These are phyloP conservation scores for Trochalopteron elliotii DNA, from an alignment of 2,113 vertebrate species.

Conservation along the genomic window DNA sequence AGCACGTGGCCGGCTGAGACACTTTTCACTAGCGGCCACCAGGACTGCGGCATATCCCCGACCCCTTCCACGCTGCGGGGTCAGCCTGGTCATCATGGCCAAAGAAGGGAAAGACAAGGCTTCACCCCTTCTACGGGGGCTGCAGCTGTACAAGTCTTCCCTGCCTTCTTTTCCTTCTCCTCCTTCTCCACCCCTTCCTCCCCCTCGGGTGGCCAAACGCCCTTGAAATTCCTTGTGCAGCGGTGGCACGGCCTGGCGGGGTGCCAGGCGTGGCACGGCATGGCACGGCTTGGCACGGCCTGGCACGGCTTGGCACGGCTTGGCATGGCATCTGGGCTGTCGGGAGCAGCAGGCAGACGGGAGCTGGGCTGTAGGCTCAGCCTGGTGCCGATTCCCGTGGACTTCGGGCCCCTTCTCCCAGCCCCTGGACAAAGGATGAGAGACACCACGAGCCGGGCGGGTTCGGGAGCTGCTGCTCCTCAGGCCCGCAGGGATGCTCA, in stretches of 20 bases:
- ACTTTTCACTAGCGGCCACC: background rate
- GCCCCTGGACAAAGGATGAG: no score
- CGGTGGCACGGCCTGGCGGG: background rate
- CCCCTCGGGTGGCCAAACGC: background rate
- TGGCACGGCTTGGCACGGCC: background rate
- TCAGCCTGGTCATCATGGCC: rapidly evolving
- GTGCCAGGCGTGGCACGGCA: background rate
- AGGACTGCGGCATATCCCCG: background rate
- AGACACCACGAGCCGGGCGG: rapidly evolving
- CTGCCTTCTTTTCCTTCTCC: background rate
- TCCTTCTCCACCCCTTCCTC: background rate
- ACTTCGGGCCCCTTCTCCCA: background rate
- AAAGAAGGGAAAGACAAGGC: no score
- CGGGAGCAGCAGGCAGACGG: rapidly evolving
- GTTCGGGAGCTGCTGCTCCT: background rate
- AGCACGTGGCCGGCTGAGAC: background rate
- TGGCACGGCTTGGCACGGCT: background rate
- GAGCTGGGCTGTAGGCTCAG: background rate
- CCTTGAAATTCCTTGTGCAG: background rate
- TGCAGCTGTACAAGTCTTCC: background rate
- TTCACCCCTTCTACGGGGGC: background rate
- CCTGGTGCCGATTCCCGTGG: background rate
- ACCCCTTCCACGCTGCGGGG: rapidly evolving
- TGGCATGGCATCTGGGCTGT: rapidly evolving
- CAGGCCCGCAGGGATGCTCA: rapidly evolving